phyloP scores from a whole-genome alignment of 2,888 invertebrate species.

The Habroteleia sp. region DNA sequence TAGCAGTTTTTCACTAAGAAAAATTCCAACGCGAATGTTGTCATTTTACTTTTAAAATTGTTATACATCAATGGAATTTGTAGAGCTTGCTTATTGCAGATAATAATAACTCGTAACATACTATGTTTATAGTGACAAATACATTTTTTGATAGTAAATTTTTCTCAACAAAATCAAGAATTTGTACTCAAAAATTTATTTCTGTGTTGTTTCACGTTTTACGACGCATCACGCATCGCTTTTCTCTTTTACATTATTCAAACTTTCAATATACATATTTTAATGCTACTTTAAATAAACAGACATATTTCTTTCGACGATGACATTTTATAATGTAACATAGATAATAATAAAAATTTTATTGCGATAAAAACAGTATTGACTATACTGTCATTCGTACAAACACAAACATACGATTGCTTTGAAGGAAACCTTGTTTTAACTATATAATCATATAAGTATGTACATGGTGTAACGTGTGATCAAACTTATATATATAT shows the following conservation, averaged over 20 bases:
- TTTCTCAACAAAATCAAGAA: too few relatives aligned
- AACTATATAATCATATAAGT: slow-evolving; percentile 6
- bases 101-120: too few relatives aligned
- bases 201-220: too few relatives aligned
- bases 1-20: too few relatives aligned
- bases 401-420: background rate
- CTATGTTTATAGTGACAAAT: too few relatives aligned
- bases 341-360: background rate
- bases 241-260: background rate
- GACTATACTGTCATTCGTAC: slow-evolving; percentile 3
- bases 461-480: too few relatives aligned
- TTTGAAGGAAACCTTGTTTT: slow-evolving; percentile 7
- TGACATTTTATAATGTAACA: slow-evolving; percentile 3
- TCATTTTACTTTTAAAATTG: too few relatives aligned
- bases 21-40: too few relatives aligned
- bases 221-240: background rate
- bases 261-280: background rate
- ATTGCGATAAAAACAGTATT: slow-evolving; percentile 14
- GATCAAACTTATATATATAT: background rate
- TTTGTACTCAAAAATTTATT: too few relatives aligned
- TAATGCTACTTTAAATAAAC: background rate
- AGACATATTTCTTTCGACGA: background rate
- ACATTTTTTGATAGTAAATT: too few relatives aligned
- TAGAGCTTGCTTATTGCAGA: too few relatives aligned
- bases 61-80: too few relatives aligned